phyloP scores from a whole-genome alignment of 2,888 invertebrate species.

The Eilema griseolum region DNA sequence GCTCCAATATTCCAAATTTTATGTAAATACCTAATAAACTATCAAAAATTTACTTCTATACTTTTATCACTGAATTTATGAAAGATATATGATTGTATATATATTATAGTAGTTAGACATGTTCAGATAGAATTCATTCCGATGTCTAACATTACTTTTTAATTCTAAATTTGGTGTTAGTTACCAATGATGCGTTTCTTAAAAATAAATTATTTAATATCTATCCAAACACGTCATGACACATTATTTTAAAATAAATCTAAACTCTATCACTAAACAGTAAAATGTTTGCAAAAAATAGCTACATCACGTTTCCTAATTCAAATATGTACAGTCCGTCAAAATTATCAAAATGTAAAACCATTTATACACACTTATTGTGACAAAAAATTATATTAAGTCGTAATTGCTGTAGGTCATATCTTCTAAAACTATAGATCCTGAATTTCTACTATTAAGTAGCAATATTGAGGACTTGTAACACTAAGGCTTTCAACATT shows the following conservation, averaged over 20 bases:
- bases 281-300: constrained; percentile 49
- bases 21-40: constrained; percentile 40
- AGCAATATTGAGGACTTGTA: neutral
- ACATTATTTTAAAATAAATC: constrained; percentile 10
- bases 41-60: constrained; percentile 47
- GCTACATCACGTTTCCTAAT: constrained; percentile 38
- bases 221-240: constrained; percentile 14
- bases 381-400: neutral
- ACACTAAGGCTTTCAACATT: neutral
- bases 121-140: constrained; percentile 13
- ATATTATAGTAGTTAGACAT: constrained; percentile 9
- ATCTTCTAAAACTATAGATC: neutral
- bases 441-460: neutral
- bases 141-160: neutral
- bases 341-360: constrained; percentile 36
- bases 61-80: constrained; percentile 42
- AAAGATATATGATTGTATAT: constrained; percentile 27
- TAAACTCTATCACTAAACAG: constrained; percentile 31
- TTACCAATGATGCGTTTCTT: neutral
- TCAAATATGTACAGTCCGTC: constrained; percentile 39
- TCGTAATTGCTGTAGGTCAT: neutral
- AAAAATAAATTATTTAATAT: neutral
- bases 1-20: constrained; percentile 28
- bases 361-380: neutral
- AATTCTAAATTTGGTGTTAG: neutral